Evolutionary conservation across 2,113 vertebrate genomes (phyloP).

Genomic region (Balaenoptera acutorostrata): DNA sequence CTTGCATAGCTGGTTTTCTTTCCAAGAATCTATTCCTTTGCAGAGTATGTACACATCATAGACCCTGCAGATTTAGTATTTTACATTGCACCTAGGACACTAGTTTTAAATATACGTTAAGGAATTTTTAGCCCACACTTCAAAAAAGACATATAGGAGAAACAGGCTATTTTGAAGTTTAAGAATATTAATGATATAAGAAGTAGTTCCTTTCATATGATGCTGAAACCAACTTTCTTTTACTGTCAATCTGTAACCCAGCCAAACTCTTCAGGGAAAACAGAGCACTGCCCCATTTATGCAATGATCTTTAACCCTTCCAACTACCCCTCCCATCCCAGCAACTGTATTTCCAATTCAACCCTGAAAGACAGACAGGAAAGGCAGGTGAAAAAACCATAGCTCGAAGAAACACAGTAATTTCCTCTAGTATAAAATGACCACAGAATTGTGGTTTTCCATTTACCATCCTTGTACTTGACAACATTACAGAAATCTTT

Average conservation of each 20-base stretch:
- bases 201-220: neutral
- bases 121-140: neutral
- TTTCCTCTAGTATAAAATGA: neutral
- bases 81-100: neutral
- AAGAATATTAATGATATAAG: neutral
- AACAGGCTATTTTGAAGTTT: neutral
- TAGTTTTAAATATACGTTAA: neutral
- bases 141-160: neutral
- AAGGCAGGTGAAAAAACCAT: neutral
- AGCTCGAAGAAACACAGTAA: neutral
- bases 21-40: neutral
- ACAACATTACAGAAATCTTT: neutral
- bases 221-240: neutral
- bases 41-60: neutral
- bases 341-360: neutral
- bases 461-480: neutral
- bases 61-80: neutral
- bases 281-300: neutral
- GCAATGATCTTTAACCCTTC: neutral
- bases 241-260: neutral
- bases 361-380: neutral
- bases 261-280: neutral
- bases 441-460: neutral
- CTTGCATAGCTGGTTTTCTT: neutral
- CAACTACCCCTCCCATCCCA: neutral